These are phyloP conservation scores for Tokudaia muenninki DNA, from an alignment of 2,797 vertebrate species.

Conservation along the genomic window DNA sequence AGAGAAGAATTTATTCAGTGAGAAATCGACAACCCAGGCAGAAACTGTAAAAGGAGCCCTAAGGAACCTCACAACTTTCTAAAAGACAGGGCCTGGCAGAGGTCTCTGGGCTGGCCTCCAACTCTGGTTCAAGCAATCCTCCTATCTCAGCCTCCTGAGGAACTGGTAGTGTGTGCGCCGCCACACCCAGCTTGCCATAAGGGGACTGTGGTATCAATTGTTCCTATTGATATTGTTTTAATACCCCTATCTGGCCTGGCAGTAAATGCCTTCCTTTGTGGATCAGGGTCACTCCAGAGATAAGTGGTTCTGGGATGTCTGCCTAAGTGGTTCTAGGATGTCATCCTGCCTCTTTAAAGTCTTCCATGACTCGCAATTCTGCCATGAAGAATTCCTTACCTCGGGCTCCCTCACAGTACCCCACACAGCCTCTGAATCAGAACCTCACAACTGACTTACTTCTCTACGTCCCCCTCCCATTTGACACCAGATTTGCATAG, in stretches of 20 bases:
- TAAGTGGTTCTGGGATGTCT: not conserved
- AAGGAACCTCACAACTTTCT: not conserved
- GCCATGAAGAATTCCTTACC: not conserved
- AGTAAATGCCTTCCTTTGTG: not conserved
- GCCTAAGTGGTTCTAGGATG: not conserved
- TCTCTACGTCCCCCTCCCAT: not conserved
- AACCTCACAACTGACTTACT: not conserved
- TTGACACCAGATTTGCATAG: not conserved
- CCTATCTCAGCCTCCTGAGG: not conserved
- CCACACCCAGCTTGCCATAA: not conserved
- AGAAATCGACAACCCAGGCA: not conserved
- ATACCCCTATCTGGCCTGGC: not conserved
- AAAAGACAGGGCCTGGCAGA: not conserved
- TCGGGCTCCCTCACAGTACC: not conserved
- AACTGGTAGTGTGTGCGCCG: not conserved
- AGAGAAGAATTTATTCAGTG: slow-evolving; percentile 50
- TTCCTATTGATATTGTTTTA: not conserved
- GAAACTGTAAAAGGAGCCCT: not conserved
- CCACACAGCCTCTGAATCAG: not conserved
- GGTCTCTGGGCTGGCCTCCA: not conserved
- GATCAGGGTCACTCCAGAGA: not conserved
- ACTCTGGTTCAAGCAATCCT: not conserved
- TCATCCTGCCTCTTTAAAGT: not conserved
- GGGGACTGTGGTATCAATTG: not conserved
- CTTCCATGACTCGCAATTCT: not conserved